A percentile compares a stretch with the other conserved stretches of the same genome.
Evolutionary conservation across 2,113 vertebrate species (phyloP).

Genomic region (Nothoprocta perdicaria): DNA sequence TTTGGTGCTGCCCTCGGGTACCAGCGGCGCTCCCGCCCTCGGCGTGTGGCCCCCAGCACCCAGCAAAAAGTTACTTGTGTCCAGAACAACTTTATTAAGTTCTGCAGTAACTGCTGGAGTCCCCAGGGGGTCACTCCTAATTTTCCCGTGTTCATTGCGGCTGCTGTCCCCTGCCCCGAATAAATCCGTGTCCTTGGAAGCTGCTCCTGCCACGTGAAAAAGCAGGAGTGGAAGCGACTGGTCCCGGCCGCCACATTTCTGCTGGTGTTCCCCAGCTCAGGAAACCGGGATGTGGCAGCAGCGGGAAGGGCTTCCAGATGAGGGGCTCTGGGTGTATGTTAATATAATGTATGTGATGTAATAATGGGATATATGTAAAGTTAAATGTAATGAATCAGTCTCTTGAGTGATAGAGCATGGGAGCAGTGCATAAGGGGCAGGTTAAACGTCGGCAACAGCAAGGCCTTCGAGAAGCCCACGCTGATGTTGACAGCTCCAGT

Average conservation of each 20-base stretch:
- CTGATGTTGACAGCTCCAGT: background rate
- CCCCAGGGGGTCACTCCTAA: background rate
- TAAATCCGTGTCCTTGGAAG: background rate
- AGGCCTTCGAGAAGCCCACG: background rate
- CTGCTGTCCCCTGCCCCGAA: background rate
- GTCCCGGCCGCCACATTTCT: background rate
- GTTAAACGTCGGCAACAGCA: background rate
- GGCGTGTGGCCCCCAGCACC: background rate
- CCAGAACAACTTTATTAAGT: background rate
- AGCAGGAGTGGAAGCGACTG: background rate
- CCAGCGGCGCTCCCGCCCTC: background rate
- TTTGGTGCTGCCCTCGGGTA: background rate
- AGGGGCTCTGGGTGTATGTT: too few relatives aligned
- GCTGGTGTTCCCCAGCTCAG: background rate
- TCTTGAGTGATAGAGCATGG: background rate
- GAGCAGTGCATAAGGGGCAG: background rate
- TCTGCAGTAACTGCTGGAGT: background rate
- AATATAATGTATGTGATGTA: too few relatives aligned
- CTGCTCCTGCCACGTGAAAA: background rate
- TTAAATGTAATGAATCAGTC: rapidly evolving
- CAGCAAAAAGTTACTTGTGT: background rate
- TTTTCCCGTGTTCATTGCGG: background rate
- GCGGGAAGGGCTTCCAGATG: too few relatives aligned
- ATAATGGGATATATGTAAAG: too few relatives aligned
- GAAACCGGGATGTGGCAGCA: background rate